Evolutionary conservation across 2,888 invertebrate genomes (phyloP), one percentile per base, ranked within the genome.

Genomic region (Schizaphis graminum): DNA sequence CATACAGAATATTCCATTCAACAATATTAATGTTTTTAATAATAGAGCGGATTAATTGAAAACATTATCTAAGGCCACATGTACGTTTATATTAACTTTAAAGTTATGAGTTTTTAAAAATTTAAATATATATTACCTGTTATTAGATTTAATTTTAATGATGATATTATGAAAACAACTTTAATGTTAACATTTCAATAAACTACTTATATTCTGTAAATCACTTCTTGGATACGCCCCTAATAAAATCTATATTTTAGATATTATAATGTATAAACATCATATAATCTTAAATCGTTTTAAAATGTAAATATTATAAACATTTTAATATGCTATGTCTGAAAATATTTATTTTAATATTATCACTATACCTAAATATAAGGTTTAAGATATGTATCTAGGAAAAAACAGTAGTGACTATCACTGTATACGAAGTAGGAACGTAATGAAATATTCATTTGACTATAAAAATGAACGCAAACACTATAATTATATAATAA

Each of bases 401-500:
- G 35, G 8, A 35, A 35, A 77, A 35, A 77, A 77, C 35, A 77
- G 3, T 8, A 35, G 21, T 21, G 21, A 21, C 77, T 77, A 77
- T 86, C 44, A 16, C 35, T 91, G 77, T 28, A 10, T 41, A 77
- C 35, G 35, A 53, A 67, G 28, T 47, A 44, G 28, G 47, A n/a
- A 13, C 21, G 5, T 47, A 90, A 77, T 91, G 47, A 77, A 53
- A 53, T 53, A 91, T 84, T 84, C 84, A 53, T 77, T 8, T 13
- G 28, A 26, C 91, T 53, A 91, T 84, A 77, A 91, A 91, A 84
- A 84, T 16, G 35, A 77, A 91, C 28, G 47, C 10, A 2, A 84
- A 84, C 77, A 41, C 91, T 26, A 84, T 91, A 91, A 53, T 91
- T 91, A 91, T 77, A 13, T 49, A 41, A 77, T 91, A n/a, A n/a